Evolutionary conservation across 2,888 invertebrate species (phyloP), one percentile per base, ranked within the genome.

Genomic region (Scotopteryx bipunctaria): DNA sequence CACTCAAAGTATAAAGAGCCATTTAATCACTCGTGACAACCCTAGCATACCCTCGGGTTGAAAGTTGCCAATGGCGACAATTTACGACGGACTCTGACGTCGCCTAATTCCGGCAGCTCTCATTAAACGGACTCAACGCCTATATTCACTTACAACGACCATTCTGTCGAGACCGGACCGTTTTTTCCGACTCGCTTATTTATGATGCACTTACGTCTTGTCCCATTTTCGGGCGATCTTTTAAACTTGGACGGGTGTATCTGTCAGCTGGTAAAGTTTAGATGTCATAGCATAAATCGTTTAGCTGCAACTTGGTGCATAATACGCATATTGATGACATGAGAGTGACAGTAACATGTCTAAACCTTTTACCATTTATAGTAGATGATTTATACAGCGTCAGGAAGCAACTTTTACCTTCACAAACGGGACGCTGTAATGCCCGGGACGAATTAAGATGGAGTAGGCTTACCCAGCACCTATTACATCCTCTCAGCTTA

Each of bases 11-110:
- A 13, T 16, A 36, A 37, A 29, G 16, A 29, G 23, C 14, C 38
- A 45, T 38, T 38, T 23, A 45, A 11, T 29, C 23, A 35, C 40
- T 41, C n/a, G 19, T 15, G 49, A 38, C 62, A 64, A 47, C 64
- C 58, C 61, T 57, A 46, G 49, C 14, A 23, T 19, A 57, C 54
- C 60, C 57, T 40, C 46, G 38, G 53, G 54, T 52, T 38, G 37
- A 59, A 65, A 59, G 67, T 66, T 61, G 62, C 71, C 72, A 79
- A 76, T 70, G 76, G 81, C 76, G 86, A 83, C 84, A 89, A 88
- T 88, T 88, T 88, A 89, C 85, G 87, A 86, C 75, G 78, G 76
- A 65, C 73, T 72, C 81, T 79, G 84, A 82, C 81, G 73, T 66
- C 76, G 73, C 71, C 84, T 86, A 85, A 86, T 87, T 86, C 84